phyloP scores from a whole-genome alignment of 2,797 vertebrate genomes.

The Sphenopsis melanotis region DNA sequence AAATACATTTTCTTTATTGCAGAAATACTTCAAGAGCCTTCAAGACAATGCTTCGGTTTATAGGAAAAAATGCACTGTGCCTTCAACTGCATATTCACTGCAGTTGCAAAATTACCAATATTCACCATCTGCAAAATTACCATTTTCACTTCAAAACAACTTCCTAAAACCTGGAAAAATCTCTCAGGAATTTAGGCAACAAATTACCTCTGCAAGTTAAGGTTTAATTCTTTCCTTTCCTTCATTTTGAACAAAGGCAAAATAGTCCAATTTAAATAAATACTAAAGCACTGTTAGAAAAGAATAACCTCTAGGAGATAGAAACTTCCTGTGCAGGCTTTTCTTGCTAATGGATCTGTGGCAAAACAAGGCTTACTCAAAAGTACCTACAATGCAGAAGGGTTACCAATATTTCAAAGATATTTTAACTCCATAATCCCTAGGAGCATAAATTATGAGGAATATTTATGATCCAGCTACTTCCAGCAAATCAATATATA shows the following conservation, averaged over 20 bases:
- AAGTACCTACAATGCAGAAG: not conserved
- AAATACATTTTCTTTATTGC: not conserved
- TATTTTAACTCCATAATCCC: not conserved
- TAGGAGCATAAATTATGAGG: not conserved
- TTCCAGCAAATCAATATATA: not conserved
- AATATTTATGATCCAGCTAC: not conserved
- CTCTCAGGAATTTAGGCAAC: not conserved
- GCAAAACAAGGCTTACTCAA: not conserved
- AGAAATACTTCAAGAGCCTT: not conserved
- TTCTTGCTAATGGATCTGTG: not conserved
- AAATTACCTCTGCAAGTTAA: not conserved
- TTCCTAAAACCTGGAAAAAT: not conserved
- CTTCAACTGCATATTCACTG: not conserved
- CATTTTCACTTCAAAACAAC: not conserved
- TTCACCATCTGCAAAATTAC: not conserved
- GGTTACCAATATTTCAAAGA: not conserved
- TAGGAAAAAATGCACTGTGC: not conserved
- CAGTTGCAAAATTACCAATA: not conserved
- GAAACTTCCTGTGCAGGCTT: not conserved
- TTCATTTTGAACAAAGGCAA: not conserved
- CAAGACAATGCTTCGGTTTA: not conserved
- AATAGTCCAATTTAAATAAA: not conserved
- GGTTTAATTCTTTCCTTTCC: not conserved
- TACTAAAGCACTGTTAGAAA: not conserved
- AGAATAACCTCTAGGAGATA: not conserved